These are phyloP conservation scores for Limnothrissa miodon DNA, from an alignment of 2,113 vertebrate species.

Conservation along the genomic window DNA sequence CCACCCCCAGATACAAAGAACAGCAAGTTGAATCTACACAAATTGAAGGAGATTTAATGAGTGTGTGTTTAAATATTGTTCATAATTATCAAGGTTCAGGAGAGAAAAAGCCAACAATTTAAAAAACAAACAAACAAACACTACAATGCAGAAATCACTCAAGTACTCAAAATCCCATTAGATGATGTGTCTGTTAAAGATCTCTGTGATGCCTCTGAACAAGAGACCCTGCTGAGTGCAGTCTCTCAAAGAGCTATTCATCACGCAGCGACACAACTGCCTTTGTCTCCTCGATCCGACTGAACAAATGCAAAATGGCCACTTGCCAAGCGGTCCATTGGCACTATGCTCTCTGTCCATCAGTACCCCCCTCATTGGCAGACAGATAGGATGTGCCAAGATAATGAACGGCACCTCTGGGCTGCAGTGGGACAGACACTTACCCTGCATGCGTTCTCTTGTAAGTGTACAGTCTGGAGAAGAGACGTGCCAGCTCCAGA, in stretches of 20 bases:
- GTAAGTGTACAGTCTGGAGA: slow-evolving; percentile 96
- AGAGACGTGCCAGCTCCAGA: slow-evolving; percentile 92
- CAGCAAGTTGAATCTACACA: slow-evolving; percentile 88
- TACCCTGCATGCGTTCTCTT: slow-evolving; percentile 94
- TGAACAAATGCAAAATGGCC: not conserved
- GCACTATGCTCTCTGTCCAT: not conserved
- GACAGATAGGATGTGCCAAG: not conserved
- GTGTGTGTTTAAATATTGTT: too few species aligned
- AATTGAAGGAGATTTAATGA: not conserved
- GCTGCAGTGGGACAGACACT: slow-evolving; percentile 20
- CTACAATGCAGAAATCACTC: not conserved
- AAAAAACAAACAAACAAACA: not conserved
- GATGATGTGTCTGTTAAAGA: not conserved
- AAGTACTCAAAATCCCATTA: slow-evolving; percentile 5
- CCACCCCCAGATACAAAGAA: slow-evolving; percentile 97
- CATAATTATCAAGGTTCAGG: too few species aligned
- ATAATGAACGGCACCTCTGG: not conserved
- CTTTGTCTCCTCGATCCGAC: not conserved
- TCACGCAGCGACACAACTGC: not conserved
- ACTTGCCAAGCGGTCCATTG: slow-evolving; percentile 8
- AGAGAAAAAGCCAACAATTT: too few species aligned
- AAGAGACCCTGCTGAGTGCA: not conserved
- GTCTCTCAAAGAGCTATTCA: not conserved
- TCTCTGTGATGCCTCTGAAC: not conserved
- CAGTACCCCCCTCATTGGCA: not conserved